phyloP scores from a whole-genome alignment of 2,888 invertebrate species.

The Drosophila nigricruria region DNA sequence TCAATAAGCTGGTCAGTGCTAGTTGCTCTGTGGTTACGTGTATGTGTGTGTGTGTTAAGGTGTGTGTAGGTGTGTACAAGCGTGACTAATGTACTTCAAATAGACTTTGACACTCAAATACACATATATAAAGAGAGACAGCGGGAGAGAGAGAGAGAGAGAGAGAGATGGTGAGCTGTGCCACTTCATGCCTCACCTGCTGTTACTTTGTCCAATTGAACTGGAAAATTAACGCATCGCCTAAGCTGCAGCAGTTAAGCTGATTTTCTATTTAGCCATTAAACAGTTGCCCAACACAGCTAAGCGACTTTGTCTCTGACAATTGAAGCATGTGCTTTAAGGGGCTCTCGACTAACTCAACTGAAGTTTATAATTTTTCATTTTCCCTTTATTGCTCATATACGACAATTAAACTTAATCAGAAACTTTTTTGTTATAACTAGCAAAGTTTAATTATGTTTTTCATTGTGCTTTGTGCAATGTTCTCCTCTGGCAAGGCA shows the following conservation, averaged over 20 bases:
- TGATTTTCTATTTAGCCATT: slow-evolving; percentile 26
- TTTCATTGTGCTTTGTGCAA: background rate
- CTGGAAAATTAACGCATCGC: slow-evolving; percentile 49
- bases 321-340: background rate
- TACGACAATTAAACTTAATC: background rate
- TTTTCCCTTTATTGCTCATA: background rate
- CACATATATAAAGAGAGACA: slow-evolving; percentile 2
- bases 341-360: background rate
- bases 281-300: slow-evolving; percentile 6
- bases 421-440: background rate
- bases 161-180: background rate
- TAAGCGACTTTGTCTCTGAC: background rate
- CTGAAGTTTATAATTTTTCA: background rate
- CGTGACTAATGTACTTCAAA: slow-evolving; percentile 64
- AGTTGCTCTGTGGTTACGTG: slow-evolving; percentile 5
- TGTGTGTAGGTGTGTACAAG: slow-evolving; percentile 17
- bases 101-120: slow-evolving; percentile 50
- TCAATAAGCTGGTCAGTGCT: slow-evolving; percentile 49
- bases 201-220: slow-evolving; percentile 53
- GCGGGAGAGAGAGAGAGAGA: background rate
- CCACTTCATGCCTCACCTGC: slow-evolving; percentile 50
- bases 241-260: slow-evolving; percentile 48
- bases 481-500: background rate
- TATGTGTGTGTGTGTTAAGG: background rate
- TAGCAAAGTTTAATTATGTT: background rate